phyloP scores from a whole-genome alignment of 2,888 invertebrate species.

The Sesia apiformis region DNA sequence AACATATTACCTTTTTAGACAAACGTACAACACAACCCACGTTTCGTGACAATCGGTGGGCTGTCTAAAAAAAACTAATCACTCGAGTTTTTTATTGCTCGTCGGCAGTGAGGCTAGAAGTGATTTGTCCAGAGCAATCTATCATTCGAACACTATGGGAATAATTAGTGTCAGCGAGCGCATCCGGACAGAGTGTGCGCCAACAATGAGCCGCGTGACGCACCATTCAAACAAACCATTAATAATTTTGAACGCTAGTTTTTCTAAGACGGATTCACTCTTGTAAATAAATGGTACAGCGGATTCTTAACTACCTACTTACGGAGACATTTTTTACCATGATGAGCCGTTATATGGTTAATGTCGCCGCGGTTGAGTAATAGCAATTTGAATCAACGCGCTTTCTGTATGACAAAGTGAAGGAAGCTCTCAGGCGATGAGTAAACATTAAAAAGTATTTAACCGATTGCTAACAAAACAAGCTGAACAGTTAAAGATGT shows the following conservation, averaged over 20 bases:
- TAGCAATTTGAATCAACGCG: constrained; percentile 12
- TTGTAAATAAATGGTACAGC: constrained; percentile 70
- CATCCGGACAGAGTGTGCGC: constrained; percentile 63
- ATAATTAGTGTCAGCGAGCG: constrained; percentile 72
- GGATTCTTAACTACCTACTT: constrained; percentile 69
- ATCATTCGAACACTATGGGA: constrained; percentile 71
- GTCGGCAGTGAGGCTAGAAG: constrained; percentile 54
- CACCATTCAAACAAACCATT: constrained; percentile 73
- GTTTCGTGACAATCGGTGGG: constrained; percentile 48
- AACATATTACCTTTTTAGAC: constrained; percentile 54
- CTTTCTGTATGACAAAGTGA: neutral
- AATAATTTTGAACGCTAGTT: constrained; percentile 69
- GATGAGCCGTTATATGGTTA: constrained; percentile 43
- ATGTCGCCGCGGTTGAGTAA: constrained; percentile 26
- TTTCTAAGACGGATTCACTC: constrained; percentile 66
- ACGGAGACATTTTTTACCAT: constrained; percentile 60
- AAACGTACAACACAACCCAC: constrained; percentile 45
- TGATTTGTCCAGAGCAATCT: constrained; percentile 72
- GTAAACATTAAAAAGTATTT: constrained; percentile 16
- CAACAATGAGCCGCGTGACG: constrained; percentile 66
- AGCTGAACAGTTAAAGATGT: constrained; percentile 4
- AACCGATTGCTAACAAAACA: constrained; percentile 3
- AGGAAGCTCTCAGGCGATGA: constrained; percentile 9
- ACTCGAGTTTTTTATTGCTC: constrained; percentile 59
- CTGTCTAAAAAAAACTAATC: constrained; percentile 54